Conservation (phyloP, 2,888 invertebrate genomes). For the Stratiomys singularior region DNA sequence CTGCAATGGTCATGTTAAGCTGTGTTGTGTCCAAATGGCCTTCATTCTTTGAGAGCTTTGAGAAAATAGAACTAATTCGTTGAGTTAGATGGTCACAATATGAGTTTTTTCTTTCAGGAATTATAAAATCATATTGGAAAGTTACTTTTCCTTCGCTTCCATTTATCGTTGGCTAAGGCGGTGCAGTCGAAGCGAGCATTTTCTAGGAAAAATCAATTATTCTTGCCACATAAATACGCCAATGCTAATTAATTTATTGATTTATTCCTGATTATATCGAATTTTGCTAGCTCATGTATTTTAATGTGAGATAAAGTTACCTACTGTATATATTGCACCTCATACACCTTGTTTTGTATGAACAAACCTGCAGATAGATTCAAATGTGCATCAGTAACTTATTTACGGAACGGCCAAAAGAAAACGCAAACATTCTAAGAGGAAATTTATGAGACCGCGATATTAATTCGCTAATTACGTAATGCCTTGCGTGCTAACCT, state of each 20-base stretch:
- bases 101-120: no score
- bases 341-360: neutral
- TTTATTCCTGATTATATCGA: constrained; percentile 8
- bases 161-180: no score
- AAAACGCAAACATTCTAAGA: neutral
- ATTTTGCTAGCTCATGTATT: neutral
- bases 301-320: neutral
- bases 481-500: neutral
- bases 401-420: neutral
- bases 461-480: constrained; percentile 2
- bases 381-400: neutral
- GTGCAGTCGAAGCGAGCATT: neutral
- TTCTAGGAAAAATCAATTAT: neutral
- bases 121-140: no score
- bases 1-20: neutral
- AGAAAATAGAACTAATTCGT: no score
- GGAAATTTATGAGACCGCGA: constrained; percentile 11
- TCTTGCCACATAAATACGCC: neutral
- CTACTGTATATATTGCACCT: neutral
- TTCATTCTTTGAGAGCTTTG: no score
- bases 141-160: no score
- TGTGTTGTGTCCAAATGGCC: neutral
- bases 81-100: no score
- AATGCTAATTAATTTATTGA: constrained; percentile 13
- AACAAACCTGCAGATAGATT: neutral